Evolutionary conservation across 2,888 invertebrate species (phyloP).

Genomic region (Trachelus stipa): DNA sequence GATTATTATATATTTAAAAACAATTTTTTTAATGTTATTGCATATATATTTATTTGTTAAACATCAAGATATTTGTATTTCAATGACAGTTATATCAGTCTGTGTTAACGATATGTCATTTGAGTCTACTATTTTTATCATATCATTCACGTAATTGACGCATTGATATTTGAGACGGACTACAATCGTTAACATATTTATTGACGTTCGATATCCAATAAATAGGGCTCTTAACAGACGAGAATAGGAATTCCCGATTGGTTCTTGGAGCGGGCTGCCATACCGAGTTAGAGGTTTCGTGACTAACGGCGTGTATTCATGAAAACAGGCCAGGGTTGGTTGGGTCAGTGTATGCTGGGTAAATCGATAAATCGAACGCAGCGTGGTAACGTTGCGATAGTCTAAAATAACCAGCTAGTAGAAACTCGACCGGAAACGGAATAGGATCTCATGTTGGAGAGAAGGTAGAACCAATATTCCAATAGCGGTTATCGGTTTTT

Average conservation of each 20-base stretch:
- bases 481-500: constrained; percentile 5
- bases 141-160: neutral
- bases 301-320: constrained; percentile 8
- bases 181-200: constrained; percentile 10
- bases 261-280: constrained; percentile 56
- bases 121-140: neutral
- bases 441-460: constrained; percentile 45
- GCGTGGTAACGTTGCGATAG: constrained; percentile 13
- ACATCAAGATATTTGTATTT: neutral
- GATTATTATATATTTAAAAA: neutral
- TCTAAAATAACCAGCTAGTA: constrained; percentile 38
- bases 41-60: neutral
- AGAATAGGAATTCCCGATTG: constrained; percentile 62
- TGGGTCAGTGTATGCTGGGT: constrained; percentile 6
- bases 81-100: neutral
- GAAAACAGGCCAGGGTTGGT: neutral
- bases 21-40: neutral
- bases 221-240: constrained; percentile 48
- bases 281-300: constrained; percentile 52
- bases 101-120: neutral
- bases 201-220: constrained; percentile 49
- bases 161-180: neutral
- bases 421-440: constrained; percentile 62
- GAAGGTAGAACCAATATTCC: constrained; percentile 31
- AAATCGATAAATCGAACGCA: constrained; percentile 52